A percentile compares a stretch with the other conserved stretches of the same genome.
Evolutionary conservation across 2,888 invertebrate genomes (phyloP).

Genomic region (Sphaeridia pumilis): DNA sequence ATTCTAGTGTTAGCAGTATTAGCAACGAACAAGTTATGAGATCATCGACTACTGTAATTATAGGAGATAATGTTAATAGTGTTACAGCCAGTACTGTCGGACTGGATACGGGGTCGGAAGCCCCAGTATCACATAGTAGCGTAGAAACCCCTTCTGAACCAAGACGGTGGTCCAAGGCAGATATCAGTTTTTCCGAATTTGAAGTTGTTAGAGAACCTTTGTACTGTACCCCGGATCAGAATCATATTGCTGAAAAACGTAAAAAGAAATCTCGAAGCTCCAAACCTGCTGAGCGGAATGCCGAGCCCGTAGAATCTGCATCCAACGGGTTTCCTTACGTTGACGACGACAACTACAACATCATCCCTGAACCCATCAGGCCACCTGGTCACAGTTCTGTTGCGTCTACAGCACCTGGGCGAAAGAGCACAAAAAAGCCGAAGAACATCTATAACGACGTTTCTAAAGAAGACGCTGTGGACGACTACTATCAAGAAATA

Average conservation of each 20-base stretch:
- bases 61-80: not conserved
- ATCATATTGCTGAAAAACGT: not conserved
- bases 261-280: not conserved
- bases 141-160: conserved; percentile 18
- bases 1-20: not conserved
- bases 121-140: not conserved
- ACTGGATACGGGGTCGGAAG: not conserved
- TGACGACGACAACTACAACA: conserved; percentile 34
- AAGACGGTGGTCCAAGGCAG: conserved; percentile 35
- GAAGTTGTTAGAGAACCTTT: conserved; percentile 33
- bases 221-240: conserved; percentile 34
- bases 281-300: not conserved
- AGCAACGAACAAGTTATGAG: not conserved
- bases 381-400: not conserved
- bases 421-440: not conserved
- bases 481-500: conserved; percentile 33
- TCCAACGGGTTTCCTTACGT: conserved; percentile 5
- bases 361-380: conserved; percentile 22
- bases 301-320: not conserved
- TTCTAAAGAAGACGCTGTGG: conserved; percentile 15
- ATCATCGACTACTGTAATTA: not conserved
- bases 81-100: not conserved
- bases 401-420: not conserved
- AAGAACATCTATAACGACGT: not conserved
- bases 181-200: conserved; percentile 35